Evolutionary conservation across 2,797 vertebrate species (phyloP).

Genomic region (Tolypeutes matacus): DNA sequence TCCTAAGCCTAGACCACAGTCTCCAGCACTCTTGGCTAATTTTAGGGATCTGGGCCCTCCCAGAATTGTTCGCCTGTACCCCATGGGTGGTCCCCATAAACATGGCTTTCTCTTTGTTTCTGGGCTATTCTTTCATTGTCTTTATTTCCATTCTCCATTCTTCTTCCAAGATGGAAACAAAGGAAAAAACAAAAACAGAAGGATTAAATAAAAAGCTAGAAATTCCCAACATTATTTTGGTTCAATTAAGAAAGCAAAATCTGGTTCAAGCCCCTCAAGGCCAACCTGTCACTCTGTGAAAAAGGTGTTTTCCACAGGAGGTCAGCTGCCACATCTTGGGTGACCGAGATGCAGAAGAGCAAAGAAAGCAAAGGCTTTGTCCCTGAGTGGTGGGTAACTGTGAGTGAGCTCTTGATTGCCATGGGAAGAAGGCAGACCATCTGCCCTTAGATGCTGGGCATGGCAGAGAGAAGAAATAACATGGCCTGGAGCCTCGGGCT

Average conservation of each 20-base stretch:
- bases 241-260: neutral
- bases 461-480: too few species aligned
- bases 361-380: neutral
- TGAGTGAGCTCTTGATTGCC: neutral
- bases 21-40: neutral
- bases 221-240: conserved; percentile 39
- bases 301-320: neutral
- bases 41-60: neutral
- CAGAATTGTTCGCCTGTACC: neutral
- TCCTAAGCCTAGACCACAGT: neutral
- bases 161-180: conserved; percentile 2
- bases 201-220: neutral
- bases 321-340: neutral
- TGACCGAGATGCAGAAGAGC: neutral
- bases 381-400: neutral
- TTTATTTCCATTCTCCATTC: conserved; percentile 15
- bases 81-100: neutral
- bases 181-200: conserved; percentile 35
- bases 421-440: neutral
- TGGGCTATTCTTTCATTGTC: neutral
- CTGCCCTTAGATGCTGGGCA: neutral
- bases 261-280: neutral
- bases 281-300: neutral
- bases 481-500: neutral
- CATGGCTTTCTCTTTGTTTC: neutral